Evolutionary conservation across 2,797 vertebrate genomes (phyloP).

Genomic region (Pseudomugil tenellus): DNA sequence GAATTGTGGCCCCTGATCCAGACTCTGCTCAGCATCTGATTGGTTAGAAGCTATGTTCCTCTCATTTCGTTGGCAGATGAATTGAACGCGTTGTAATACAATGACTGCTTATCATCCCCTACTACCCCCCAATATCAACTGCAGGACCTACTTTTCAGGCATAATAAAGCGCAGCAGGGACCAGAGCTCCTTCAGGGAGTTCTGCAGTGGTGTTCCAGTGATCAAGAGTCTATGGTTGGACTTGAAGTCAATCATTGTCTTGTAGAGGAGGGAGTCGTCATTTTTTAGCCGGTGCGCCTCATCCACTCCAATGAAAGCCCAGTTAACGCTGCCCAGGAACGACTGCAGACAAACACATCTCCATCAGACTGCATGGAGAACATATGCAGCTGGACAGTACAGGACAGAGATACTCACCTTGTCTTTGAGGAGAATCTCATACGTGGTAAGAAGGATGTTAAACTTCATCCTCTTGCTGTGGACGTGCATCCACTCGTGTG

Average conservation of each 20-base stretch:
- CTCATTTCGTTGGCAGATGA: too few relatives aligned
- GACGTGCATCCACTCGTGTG: slow-evolving; percentile 97
- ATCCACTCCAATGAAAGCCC: slow-evolving; percentile 97
- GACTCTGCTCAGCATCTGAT: too few relatives aligned
- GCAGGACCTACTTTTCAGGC: slow-evolving; percentile 93
- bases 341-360: slow-evolving; percentile 79
- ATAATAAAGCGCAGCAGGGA: slow-evolving; percentile 98
- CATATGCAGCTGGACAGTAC: background rate
- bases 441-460: slow-evolving; percentile 96
- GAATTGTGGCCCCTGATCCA: too few relatives aligned
- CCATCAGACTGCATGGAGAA: too few relatives aligned
- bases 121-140: too few relatives aligned
- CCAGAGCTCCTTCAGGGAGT: slow-evolving; percentile 98
- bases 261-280: slow-evolving; percentile 97
- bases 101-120: too few relatives aligned
- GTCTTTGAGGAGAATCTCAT: slow-evolving; percentile 97
- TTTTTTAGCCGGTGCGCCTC: slow-evolving; percentile 99
- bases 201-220: slow-evolving; percentile 97
- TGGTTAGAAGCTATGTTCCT: too few relatives aligned
- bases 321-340: slow-evolving; percentile 93
- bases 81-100: too few relatives aligned
- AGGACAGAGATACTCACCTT: slow-evolving; percentile 83
- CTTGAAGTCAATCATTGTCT: slow-evolving; percentile 98
- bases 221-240: slow-evolving; percentile 98
- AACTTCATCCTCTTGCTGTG: slow-evolving; percentile 96